These are phyloP conservation scores for Tachypleus tridentatus DNA, from an alignment of 1,140 invertebrate genomes.

Conservation along the genomic window DNA sequence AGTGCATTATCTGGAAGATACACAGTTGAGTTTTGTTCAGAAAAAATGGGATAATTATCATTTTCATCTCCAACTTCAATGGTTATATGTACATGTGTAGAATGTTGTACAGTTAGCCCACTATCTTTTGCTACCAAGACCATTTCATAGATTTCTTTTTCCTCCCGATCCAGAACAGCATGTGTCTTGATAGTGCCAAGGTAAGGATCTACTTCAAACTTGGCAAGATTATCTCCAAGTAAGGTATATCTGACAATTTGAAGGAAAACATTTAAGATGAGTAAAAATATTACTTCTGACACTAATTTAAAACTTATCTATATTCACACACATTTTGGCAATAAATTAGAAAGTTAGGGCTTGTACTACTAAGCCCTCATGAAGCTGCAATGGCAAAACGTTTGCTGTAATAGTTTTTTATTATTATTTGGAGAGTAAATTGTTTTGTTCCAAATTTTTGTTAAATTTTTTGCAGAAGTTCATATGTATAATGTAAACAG, in stretches of 20 bases:
- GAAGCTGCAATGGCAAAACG: no score
- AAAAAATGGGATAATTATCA: slow-evolving; percentile 72
- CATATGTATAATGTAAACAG: no score
- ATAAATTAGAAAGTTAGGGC: no score
- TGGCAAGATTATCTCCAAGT: slow-evolving; percentile 6
- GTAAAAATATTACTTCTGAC: no score
- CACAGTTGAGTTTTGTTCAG: slow-evolving; percentile 53
- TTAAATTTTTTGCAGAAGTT: no score
- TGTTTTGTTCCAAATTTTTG: no score
- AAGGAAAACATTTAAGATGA: no score
- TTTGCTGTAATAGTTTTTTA: no score
- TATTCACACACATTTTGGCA: no score
- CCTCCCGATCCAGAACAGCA: slow-evolving; percentile 38
- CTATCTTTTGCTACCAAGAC: slow-evolving; percentile 83
- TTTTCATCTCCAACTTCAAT: slow-evolving; percentile 69
- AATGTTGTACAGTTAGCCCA: slow-evolving; percentile 16
- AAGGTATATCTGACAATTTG: slow-evolving; percentile 12
- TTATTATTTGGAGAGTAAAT: no score
- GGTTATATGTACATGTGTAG: slow-evolving; percentile 52
- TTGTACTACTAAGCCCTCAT: no score
- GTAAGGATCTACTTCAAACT: slow-evolving; percentile 24
- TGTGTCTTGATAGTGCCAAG: slow-evolving; percentile 31
- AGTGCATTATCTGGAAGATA: slow-evolving; percentile 63
- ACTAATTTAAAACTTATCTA: no score
- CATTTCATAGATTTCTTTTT: slow-evolving; percentile 57